Evolutionary conservation across 2,888 invertebrate species (phyloP), one percentile per base, ranked within the genome.

Genomic region (Sphinx pinastri): DNA sequence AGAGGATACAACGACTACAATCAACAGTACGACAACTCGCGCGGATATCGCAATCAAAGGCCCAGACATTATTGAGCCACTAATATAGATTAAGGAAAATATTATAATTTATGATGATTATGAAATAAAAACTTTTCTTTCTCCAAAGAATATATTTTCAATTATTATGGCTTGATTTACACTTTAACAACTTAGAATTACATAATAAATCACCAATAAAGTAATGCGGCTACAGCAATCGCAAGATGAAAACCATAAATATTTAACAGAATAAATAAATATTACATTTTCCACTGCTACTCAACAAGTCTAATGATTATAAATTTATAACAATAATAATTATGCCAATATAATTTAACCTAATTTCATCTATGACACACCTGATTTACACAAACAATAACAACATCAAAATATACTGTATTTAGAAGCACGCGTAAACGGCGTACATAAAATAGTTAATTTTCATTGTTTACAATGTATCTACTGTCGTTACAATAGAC

Each of bases 121-220:
- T 71, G 73, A 85, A 81, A 81, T 76, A 82, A 83, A 83, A 81
- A 76, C 76, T 69, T 54, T 57, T 74, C 75, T 87, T 91, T 90
- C 84, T 93, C 91, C 93, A 93, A 94, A 94, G 89, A 93, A 93
- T 94, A 93, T 94, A 94, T 93, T 93, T 88, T 93, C 91, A 93
- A 91, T 94, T 93, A 93, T 94, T 93, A 94, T 94, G 93, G 94
- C 94, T 93, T 92, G 91, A 92, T 93, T 93, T 93, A 93, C 91
- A 93, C 89, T 92, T 90, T 92, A 93, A 93, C 93, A 93, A 94
- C 93, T 93, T 93, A 94, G 88, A 90, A 93, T 91, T 92, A 93
- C 88, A 88, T 88, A 91, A 92, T 91, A 90, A 89, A 91, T 93
- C 92, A 93, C 90, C 89, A 88, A 88, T 88, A 88, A 92, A 91